Percentiles rank a stretch among this genome's conserved stretches.
These are phyloP conservation scores for Stenodera caucasica DNA, from an alignment of 2,888 invertebrate genomes.

Conservation along the genomic window DNA sequence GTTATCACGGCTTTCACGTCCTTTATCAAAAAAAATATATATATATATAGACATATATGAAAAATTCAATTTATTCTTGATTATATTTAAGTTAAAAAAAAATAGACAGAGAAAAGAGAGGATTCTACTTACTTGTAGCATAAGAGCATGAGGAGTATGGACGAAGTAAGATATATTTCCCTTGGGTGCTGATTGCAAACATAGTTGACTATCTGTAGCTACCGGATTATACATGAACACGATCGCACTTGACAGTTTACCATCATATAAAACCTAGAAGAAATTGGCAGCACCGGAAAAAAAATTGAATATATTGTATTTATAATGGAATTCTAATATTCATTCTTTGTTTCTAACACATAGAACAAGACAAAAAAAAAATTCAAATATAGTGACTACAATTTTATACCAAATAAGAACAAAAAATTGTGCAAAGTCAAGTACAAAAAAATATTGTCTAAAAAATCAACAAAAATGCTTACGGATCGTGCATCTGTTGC, in stretches of 20 bases:
- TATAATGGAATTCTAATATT: too few relatives aligned
- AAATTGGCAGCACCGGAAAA: slow-evolving; percentile 21
- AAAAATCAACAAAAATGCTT: slow-evolving; percentile 56
- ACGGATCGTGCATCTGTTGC: slow-evolving; percentile 59
- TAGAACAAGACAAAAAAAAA: too few relatives aligned
- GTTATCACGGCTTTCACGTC: slow-evolving; percentile 99
- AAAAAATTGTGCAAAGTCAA: slow-evolving; percentile 25
- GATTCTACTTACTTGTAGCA: slow-evolving; percentile 79
- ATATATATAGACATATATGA: background rate
- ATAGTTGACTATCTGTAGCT: slow-evolving; percentile 98
- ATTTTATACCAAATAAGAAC: background rate
- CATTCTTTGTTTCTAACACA: too few relatives aligned
- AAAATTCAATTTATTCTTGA: background rate
- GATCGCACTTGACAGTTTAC: slow-evolving; percentile 93
- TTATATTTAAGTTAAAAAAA: background rate
- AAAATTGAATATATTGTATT: background rate
- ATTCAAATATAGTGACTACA: too few relatives aligned
- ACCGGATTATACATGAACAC: slow-evolving; percentile 99
- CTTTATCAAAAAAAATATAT: slow-evolving; percentile 59
- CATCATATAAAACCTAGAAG: slow-evolving; percentile 95
- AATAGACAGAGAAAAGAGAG: slow-evolving; percentile 20
- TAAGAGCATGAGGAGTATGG: slow-evolving; percentile 98
- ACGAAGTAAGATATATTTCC: slow-evolving; percentile 97
- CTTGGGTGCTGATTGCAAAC: slow-evolving; percentile 97
- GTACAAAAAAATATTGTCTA: slow-evolving; percentile 29